Evolutionary conservation across 2,113 vertebrate genomes (phyloP).

Genomic region (Paramisgurnus dabryanus): DNA sequence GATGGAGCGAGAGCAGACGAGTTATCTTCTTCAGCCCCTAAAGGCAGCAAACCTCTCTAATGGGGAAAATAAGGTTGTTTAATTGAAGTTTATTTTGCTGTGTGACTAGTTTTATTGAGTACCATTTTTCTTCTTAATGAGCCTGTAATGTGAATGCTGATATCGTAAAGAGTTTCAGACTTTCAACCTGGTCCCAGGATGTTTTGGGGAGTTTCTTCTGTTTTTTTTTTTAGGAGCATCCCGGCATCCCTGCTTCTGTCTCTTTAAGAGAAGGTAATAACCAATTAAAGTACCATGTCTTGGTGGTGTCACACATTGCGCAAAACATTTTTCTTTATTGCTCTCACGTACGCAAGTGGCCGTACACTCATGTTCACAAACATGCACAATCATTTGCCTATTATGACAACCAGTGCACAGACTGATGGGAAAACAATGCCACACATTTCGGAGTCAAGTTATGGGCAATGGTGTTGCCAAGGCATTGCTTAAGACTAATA

Average conservation of each 20-base stretch:
- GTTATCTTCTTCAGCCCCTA: constrained; percentile 61
- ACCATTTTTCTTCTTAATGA: constrained; percentile 81
- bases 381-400: background rate
- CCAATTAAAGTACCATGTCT: constrained; percentile 18
- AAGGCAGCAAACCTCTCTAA: constrained; percentile 66
- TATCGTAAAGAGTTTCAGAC: constrained; percentile 61
- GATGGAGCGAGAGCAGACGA: constrained; percentile 61
- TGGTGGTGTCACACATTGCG: background rate
- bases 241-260: background rate
- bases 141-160: constrained; percentile 74
- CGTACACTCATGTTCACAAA: background rate
- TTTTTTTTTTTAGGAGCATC: constrained; percentile 30
- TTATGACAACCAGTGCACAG: background rate
- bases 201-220: background rate
- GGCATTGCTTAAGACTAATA: constrained; percentile 88
- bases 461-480: constrained; percentile 23
- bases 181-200: background rate
- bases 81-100: constrained; percentile 77
- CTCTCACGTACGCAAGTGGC: too few relatives aligned
- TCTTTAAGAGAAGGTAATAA: constrained; percentile 25
- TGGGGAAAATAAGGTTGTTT: constrained; percentile 77
- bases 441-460: constrained; percentile 29
- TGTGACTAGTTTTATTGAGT: constrained; percentile 79
- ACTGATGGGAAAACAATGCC: constrained; percentile 21
- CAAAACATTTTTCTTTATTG: background rate